Percentiles rank a stretch among this genome's conserved stretches.
Conservation (phyloP, 2,888 invertebrate species). For the Rhingia rostrata region DNA sequence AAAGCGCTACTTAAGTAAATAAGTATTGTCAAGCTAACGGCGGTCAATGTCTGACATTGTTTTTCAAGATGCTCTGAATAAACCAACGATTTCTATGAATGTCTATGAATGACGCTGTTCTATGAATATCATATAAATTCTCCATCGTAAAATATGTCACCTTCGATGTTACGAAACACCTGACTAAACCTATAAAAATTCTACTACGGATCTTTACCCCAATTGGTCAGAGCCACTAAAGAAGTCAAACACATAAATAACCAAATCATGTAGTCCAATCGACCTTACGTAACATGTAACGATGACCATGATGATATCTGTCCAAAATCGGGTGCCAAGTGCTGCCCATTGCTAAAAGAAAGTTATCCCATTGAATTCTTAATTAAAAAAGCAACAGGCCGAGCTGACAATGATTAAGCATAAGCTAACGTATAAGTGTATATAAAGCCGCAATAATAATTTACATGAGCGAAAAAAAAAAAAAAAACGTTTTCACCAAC, state of each 20-base stretch:
- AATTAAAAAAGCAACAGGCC: conserved; percentile 46
- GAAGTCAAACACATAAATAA: conserved; percentile 7
- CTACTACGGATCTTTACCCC: conserved; percentile 28
- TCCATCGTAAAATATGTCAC: too few species aligned
- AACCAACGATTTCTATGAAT: too few species aligned
- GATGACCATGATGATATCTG: conserved; percentile 2
- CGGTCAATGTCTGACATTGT: too few species aligned
- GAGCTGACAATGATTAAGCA: conserved; percentile 26
- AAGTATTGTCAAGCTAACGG: too few species aligned
- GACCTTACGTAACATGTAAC: conserved; percentile 47
- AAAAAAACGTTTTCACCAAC: conserved; percentile 46
- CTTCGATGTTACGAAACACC: too few species aligned
- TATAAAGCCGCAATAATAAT: conserved; percentile 36
- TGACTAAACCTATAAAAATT: conserved; percentile 11
- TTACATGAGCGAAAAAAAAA: conserved; percentile 46
- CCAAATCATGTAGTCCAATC: conserved; percentile 33
- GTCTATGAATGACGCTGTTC: too few species aligned
- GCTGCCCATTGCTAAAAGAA: conserved; percentile 50
- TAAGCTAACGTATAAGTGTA: conserved; percentile 31
- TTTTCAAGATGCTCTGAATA: too few species aligned
- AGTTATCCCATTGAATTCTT: conserved; percentile 56
- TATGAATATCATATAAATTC: too few species aligned
- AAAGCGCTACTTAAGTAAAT: too few species aligned
- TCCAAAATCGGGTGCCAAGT: conserved; percentile 6
- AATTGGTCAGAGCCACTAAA: not conserved